phyloP scores from a whole-genome alignment of 2,797 vertebrate genomes.

The Esox lucius region DNA sequence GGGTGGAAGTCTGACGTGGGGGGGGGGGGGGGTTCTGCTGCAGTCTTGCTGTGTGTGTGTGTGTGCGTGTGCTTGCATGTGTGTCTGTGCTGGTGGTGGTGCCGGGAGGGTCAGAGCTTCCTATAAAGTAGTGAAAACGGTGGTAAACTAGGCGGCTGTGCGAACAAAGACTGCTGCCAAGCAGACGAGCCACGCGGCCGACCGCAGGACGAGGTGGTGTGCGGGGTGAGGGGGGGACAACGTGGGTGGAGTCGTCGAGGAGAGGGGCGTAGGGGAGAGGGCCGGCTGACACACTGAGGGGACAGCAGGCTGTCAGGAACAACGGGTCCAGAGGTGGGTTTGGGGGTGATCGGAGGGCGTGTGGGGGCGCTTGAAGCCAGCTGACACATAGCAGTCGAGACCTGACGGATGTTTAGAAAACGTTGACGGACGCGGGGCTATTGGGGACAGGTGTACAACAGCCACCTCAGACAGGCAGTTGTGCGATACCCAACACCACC shows the following conservation, averaged over 20 bases:
- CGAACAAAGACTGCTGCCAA: neutral
- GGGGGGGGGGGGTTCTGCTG: too few relatives aligned
- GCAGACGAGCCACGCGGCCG: neutral
- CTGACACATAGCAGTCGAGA: constrained; percentile 24
- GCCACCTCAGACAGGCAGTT: constrained; percentile 31
- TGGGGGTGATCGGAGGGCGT: neutral
- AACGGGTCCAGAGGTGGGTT: neutral
- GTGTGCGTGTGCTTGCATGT: neutral
- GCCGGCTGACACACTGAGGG: neutral
- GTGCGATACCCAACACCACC: constrained; percentile 51
- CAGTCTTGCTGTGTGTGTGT: neutral
- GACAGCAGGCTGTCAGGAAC: neutral
- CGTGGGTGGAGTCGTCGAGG: constrained; percentile 8
- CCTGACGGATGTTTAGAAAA: constrained; percentile 46
- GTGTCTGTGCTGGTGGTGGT: neutral
- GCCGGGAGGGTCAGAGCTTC: constrained; percentile 11
- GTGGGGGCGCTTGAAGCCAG: constrained; percentile 24
- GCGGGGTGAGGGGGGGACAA: constrained; percentile 31
- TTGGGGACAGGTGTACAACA: constrained; percentile 52
- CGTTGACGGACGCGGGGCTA: constrained; percentile 46
- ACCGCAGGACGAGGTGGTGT: constrained; percentile 15
- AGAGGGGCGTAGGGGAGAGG: neutral
- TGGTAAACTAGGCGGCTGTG: neutral
- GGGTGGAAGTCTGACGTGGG: too few relatives aligned
- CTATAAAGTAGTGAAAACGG: constrained; percentile 1